Evolutionary conservation across 2,113 vertebrate genomes (phyloP), one percentile per base, ranked within the genome.

Genomic region (Podarcis cretensis): DNA sequence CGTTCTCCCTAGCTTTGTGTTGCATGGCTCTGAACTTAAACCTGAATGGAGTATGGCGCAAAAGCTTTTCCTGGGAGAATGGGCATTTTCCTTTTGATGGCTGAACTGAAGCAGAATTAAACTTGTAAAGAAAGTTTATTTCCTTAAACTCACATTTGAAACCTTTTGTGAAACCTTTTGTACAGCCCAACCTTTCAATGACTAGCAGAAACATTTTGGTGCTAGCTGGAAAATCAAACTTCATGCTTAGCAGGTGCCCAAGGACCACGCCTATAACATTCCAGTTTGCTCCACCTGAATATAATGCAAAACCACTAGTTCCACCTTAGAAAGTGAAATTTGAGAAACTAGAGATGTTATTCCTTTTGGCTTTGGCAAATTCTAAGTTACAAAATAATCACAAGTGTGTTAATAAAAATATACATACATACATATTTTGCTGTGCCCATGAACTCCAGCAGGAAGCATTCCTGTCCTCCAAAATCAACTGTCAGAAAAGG

Each of bases 11-110:
- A 65, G 79, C 80, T 74, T 76, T 71, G 77, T 54, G 35, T 73
- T 0, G 0, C 80, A 82, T 48, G 66, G 37, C 23, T 71, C 35
- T 0, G 0, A 0, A 0, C 57, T 84, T 84, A 75, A 23, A 54
- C 76, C 9, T 0, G 37, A 88, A 83, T 59, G 40, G 8, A 69
- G 82, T 32, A 74, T 20, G 43, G 18, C 40, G 8, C 21, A 76
- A 81, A 82, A 82, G 13, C 48, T 81, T 81, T 87, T 74, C 66
- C 40, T 86, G 54, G 68, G 48, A 37, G 14, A 73, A 74, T 63
- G 6, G 20, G 27, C 10, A 74, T 57, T 74, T 84, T 23, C 71
- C n/a, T 74, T 16, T 77, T 88, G 21, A 54, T 83, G 43, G 6
- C 40, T 35, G 48, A 57, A 69, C 59, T 0, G 7, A 65, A 21